Conservation (phyloP, 1,140 invertebrate species). For the Penaeus vannamei region DNA sequence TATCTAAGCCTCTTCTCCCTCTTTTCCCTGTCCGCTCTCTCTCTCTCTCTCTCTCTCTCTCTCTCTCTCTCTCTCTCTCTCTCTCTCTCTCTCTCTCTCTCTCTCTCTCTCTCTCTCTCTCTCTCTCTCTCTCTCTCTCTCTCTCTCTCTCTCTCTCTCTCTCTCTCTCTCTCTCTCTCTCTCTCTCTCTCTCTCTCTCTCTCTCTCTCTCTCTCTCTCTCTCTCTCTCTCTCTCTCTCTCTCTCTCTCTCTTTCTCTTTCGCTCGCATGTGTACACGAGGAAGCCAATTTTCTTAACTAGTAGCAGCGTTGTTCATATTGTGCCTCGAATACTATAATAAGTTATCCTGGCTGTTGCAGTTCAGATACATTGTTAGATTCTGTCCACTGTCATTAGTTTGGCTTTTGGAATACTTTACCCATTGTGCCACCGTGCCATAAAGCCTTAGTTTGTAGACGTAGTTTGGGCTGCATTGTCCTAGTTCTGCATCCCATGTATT, state of each 20-base stretch:
- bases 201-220: background rate
- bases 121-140: background rate
- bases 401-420: too few species aligned
- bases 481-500: too few species aligned
- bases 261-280: background rate
- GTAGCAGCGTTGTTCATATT: background rate
- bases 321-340: background rate
- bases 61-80: background rate
- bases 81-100: background rate
- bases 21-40: background rate
- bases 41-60: background rate
- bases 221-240: background rate
- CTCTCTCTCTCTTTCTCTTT: background rate
- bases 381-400: too few species aligned
- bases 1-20: background rate
- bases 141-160: too few species aligned
- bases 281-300: too few species aligned
- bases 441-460: too few species aligned
- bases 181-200: slow-evolving; percentile 7
- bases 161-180: background rate
- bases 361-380: too few species aligned
- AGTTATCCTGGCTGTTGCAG: too few species aligned
- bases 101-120: background rate
- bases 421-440: too few species aligned
- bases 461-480: too few species aligned